A percentile compares a stretch with the other conserved stretches of the same genome.
Evolutionary conservation across 53 echinoderm and acorn worm species (phyloP).

Genomic region (Antedon mediterranea): DNA sequence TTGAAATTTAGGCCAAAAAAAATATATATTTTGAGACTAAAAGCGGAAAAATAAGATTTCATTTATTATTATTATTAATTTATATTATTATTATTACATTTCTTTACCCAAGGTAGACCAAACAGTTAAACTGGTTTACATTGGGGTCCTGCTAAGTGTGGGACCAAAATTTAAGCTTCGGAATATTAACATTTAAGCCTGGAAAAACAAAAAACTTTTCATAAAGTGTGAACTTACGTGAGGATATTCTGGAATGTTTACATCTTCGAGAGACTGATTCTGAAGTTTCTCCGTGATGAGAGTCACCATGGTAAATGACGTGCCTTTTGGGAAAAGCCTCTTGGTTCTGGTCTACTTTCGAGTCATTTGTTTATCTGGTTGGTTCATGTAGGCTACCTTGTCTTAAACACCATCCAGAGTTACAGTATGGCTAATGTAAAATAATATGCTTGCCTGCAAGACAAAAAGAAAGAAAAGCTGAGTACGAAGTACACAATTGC

Average conservation of each 20-base stretch:
- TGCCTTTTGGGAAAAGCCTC: background rate
- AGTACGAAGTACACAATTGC: background rate
- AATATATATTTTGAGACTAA: no score
- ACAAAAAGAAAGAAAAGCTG: background rate
- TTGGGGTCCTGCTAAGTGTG: no score
- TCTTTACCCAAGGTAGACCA: no score
- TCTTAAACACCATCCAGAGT: background rate
- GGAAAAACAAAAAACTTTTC: no score
- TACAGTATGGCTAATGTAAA: background rate
- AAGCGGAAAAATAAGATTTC: no score
- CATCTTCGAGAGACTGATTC: slow-evolving; percentile 88
- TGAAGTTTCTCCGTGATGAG: slow-evolving; percentile 74
- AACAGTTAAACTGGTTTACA: no score
- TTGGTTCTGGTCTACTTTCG: background rate
- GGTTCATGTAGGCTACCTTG: background rate
- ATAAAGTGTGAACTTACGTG: background rate
- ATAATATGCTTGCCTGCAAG: background rate
- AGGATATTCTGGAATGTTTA: slow-evolving; percentile 43
- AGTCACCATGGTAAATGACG: background rate
- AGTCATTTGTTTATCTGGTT: background rate
- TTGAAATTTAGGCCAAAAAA: no score
- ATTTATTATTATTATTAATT: no score
- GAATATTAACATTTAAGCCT: no score
- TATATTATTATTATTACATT: no score
- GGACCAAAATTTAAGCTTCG: no score